Base-by-base conservation (phyloP, 2,888 invertebrate species). In the Polia nebulosa region DNA sequence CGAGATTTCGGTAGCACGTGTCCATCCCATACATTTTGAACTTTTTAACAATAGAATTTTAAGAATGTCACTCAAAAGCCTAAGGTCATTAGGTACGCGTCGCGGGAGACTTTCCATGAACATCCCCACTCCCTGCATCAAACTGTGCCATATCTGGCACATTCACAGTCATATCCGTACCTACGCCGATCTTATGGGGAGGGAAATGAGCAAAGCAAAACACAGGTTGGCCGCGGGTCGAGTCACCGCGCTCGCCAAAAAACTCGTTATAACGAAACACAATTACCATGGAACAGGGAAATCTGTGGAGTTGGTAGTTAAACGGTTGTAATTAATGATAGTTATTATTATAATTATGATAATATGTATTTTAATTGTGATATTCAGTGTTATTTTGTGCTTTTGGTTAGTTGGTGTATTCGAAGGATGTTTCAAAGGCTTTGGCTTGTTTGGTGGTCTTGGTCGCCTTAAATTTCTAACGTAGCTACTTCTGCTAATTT, bases 251-350 rank as follows among this genome's bases (percentile, higher is more conserved):
- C 70, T 87, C 89, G 90, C 93, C 94, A 94, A 95, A 95, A 95
- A 95, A 95, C 95, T 95, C 95, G 94, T 95, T 94, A 94, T 91
- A 92, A 94, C 93, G 90, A 91, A 94, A 95, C 94, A 93, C 94
- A 94, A 95, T 95, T 94, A 93, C 88, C 85, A 78, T 72, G 53
- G 89, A 63, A 89, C 87, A 88, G 74, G 0, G 81, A 66, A 71
- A 76, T 34, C 56, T 9, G 29, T 87, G 80, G 93, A 93, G 90
- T 82, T 59, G 89, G 63, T 34, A 53, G 60, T 66, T 81, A 73
- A 64, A 71, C 57, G 73, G 60, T 76, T 69, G 64, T 62, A 56
- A 32, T 58, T 47, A 62, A 68, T 60, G 3, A 25, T 15, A 25
- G 11, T 22, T 44, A 51, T 34, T 41, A 25, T 13, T 52, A 13